Evolutionary conservation across 2,888 invertebrate genomes (phyloP).

Genomic region (Stenchaetothrips biformis): DNA sequence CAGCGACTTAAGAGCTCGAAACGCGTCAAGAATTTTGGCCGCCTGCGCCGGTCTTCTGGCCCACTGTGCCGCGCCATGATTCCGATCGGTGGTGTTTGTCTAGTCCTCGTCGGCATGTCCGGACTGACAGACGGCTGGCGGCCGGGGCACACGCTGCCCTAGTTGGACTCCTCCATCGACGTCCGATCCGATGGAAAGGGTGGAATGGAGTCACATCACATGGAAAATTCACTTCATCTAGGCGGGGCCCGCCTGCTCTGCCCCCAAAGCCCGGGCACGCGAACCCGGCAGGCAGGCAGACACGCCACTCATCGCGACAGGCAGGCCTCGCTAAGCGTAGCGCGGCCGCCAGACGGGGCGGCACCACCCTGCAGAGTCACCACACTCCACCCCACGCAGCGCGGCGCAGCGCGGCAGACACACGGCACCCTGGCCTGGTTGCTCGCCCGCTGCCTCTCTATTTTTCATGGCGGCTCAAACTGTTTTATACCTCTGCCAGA

Average conservation of each 20-base stretch:
- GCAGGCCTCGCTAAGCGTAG: neutral
- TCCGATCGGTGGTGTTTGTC: too few species aligned
- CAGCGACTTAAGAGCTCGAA: too few species aligned
- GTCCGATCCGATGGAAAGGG: too few species aligned
- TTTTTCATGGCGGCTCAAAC: neutral
- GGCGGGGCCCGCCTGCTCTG: neutral
- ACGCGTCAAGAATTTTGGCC: too few species aligned
- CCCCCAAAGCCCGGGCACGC: too few species aligned
- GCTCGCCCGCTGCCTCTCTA: neutral
- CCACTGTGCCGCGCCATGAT: too few species aligned
- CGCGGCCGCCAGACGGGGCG: neutral
- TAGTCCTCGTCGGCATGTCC: too few species aligned
- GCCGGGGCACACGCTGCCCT: neutral
- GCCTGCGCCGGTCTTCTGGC: too few species aligned
- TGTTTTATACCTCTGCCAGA: neutral
- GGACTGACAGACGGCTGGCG: neutral
- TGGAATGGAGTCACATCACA: neutral
- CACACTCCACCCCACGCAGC: neutral
- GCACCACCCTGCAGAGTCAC: neutral
- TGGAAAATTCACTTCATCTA: conserved; percentile 4
- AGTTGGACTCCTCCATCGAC: neutral
- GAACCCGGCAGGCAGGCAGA: neutral
- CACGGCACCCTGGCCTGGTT: neutral
- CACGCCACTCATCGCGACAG: neutral
- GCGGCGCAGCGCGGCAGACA: neutral